A percentile compares a stretch with the other conserved stretches of the same genome.
phyloP scores from a whole-genome alignment of 1,140 invertebrate species.

The Eriosoma lanigerum region DNA sequence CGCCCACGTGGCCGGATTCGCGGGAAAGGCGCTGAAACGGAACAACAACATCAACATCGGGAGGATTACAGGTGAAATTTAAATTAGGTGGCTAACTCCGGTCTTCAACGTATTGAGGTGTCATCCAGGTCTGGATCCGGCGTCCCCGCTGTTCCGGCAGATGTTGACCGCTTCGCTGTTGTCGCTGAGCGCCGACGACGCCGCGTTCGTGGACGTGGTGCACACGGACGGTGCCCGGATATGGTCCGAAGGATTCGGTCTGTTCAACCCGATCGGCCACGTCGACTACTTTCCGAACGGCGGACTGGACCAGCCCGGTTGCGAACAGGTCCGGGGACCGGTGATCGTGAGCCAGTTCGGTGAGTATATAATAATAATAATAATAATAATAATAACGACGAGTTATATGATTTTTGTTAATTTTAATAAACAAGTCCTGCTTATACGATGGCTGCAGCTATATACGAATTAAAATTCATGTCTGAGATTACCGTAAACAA shows the following conservation, averaged over 20 bases:
- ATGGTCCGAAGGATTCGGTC: slow-evolving; percentile 58
- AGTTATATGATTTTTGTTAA: no score
- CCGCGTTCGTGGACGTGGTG: slow-evolving; percentile 62
- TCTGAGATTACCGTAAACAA: no score
- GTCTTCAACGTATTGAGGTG: background rate
- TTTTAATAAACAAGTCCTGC: background rate
- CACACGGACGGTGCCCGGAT: slow-evolving; percentile 60
- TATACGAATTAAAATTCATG: no score
- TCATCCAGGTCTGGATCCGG: slow-evolving; percentile 67
- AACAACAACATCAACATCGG: slow-evolving; percentile 64
- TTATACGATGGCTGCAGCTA: no score
- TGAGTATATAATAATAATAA: slow-evolving; percentile 46
- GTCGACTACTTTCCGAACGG: slow-evolving; percentile 77
- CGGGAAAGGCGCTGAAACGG: slow-evolving; percentile 66
- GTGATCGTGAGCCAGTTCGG: slow-evolving; percentile 61
- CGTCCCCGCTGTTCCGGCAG: slow-evolving; percentile 68
- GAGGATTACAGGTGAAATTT: slow-evolving; percentile 66
- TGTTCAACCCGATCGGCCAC: slow-evolving; percentile 63
- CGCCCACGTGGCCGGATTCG: slow-evolving; percentile 73
- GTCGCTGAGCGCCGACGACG: slow-evolving; percentile 59
- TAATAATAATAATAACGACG: no score
- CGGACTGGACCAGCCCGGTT: slow-evolving; percentile 72
- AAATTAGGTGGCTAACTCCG: no score
- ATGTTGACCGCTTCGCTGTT: slow-evolving; percentile 59
- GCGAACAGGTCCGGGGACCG: slow-evolving; percentile 62